These are phyloP conservation scores for Python bivittatus DNA, from an alignment of 2,113 vertebrate species.

Conservation along the genomic window DNA sequence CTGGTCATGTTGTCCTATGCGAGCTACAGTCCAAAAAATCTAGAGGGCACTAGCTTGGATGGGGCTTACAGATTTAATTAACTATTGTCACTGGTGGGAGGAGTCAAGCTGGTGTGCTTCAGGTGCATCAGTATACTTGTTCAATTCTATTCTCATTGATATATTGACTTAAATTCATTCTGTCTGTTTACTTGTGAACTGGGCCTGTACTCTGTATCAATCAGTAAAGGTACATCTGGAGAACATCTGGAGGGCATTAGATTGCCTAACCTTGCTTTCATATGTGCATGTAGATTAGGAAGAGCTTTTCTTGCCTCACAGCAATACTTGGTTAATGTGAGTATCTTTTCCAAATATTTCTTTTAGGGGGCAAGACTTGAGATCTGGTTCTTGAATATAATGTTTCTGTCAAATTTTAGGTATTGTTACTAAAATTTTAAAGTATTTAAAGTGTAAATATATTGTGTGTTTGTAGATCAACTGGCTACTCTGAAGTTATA, in stretches of 20 bases:
- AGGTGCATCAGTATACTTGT: background rate
- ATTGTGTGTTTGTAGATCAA: slow-evolving; percentile 80
- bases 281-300: background rate
- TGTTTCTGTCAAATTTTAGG: background rate
- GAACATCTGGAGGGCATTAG: background rate
- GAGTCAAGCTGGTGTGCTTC: background rate
- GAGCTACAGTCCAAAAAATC: background rate
- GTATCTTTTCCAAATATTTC: background rate
- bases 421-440: background rate
- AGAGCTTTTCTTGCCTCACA: background rate
- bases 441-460: background rate
- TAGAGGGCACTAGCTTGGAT: background rate
- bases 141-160: background rate
- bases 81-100: background rate
- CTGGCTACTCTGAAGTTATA: slow-evolving; percentile 96
- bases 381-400: background rate
- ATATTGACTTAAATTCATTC: background rate
- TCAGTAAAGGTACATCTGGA: background rate
- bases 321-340: background rate
- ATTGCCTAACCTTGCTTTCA: background rate
- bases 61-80: background rate
- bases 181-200: background rate
- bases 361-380: background rate
- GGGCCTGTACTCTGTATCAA: background rate
- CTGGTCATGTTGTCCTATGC: background rate